Base-by-base conservation (phyloP, 2,888 invertebrate species). In the Eumerus sabulonum region DNA sequence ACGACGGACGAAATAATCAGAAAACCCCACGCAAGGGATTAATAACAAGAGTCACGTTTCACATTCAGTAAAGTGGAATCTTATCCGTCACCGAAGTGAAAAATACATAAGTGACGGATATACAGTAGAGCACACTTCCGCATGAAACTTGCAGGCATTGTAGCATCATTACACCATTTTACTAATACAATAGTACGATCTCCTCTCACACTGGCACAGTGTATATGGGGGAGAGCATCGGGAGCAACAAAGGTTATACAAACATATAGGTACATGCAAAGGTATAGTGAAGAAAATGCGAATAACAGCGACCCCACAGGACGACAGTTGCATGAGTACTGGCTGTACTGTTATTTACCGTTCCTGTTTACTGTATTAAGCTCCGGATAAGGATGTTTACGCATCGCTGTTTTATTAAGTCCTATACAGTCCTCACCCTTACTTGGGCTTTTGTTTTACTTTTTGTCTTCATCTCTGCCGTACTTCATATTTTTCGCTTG, bases 301-400 rank as follows among this genome's bases (percentile, higher is more conserved):
- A 12, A 14, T 19, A 63, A 44, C 45, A 51, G 51, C 27, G 47
- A 56, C 47, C 27, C 27, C 27, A 42, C 40, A 40, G 35, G 51
- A 62, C 51, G 70, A 64, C 70, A 70, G 76, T 70, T 76, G 76
- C 64, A 53, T 48, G 53, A 76, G 63, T 59, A 57, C 19, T 38
- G 70, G 53, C 51, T 56, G 27, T 27, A 27, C 27, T 27, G 27
- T 66, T 72, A 56, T 66, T 71, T 66, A 42, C 38, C 54, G 53
- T 59, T 71, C 35, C 51, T 76, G 53, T 76, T 76, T 48, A 48
- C 54, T 54, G 59, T 48, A 53, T 64, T 71, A 60, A 44, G 50
- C 54, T 47, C 60, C 76, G 76, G 76, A 76, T 66, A 60, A 60
- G 72, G 60, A 76, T 72, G 54, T 76, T 76, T 72, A 76, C 66